These are phyloP conservation scores for Andricus grossulariae DNA, from an alignment of 1,140 invertebrate genomes.

Conservation along the genomic window DNA sequence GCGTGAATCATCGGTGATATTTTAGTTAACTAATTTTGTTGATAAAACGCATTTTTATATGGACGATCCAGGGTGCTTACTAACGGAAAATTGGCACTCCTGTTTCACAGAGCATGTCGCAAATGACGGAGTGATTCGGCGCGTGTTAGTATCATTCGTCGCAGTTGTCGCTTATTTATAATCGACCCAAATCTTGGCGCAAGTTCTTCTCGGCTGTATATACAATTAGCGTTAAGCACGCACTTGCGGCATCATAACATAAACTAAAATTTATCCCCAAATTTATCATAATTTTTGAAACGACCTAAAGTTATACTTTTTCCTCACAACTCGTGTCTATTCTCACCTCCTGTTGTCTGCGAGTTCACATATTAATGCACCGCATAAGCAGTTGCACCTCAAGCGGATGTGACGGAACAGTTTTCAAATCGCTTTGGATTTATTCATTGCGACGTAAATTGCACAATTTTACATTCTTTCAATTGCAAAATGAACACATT, in stretches of 20 bases:
- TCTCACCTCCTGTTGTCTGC: not conserved
- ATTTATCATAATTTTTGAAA: no score
- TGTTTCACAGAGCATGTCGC: no score
- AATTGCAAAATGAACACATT: slow-evolving; percentile 20
- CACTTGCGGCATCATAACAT: not conserved
- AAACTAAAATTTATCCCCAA: no score
- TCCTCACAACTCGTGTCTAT: not conserved
- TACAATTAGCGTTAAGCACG: not conserved
- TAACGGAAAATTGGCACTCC: no score
- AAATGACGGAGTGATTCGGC: no score
- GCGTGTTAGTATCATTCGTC: not conserved
- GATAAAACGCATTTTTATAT: no score
- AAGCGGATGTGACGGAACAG: slow-evolving; percentile 11
- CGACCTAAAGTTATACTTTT: not conserved
- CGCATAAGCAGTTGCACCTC: not conserved
- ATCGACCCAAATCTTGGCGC: slow-evolving; percentile 37
- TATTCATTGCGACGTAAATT: slow-evolving; percentile 11
- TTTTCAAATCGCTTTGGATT: slow-evolving; percentile 16
- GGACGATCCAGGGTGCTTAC: no score
- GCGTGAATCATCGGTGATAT: no score
- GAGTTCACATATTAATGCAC: slow-evolving; percentile 17
- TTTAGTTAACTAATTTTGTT: no score
- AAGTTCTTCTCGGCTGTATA: slow-evolving; percentile 13
- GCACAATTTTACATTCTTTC: slow-evolving; percentile 21
- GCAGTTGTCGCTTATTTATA: slow-evolving; percentile 37